These are phyloP conservation scores for Heliconius ismenius DNA, from an alignment of 2,888 invertebrate genomes.

Conservation along the genomic window DNA sequence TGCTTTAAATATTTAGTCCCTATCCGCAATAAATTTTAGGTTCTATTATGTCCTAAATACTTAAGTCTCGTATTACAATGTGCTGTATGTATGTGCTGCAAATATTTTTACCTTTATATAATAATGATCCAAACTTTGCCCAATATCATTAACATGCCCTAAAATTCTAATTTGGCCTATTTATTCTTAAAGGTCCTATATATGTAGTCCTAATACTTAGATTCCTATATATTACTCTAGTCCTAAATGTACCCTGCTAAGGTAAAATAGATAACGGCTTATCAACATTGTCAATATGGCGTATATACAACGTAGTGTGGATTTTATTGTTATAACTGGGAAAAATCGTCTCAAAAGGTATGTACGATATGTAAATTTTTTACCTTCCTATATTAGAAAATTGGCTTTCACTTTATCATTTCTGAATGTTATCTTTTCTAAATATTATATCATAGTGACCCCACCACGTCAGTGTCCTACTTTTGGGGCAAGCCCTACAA, in stretches of 20 bases:
- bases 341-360: slow-evolving; percentile 5
- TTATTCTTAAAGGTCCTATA: neutral
- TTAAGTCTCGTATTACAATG: neutral
- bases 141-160: neutral
- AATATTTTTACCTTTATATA: neutral
- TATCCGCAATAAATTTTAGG: neutral
- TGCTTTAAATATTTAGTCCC: neutral
- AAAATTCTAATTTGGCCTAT: no score
- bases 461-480: slow-evolving; percentile 4
- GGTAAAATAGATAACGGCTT: slow-evolving; percentile 1
- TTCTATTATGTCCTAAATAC: neutral
- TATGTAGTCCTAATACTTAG: neutral
- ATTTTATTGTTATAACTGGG: slow-evolving; percentile 8
- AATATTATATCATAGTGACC: slow-evolving; percentile 15
- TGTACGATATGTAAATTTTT: slow-evolving; percentile 15
- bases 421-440: neutral
- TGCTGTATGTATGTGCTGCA: neutral
- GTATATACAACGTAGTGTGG: slow-evolving; percentile 5
- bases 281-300: neutral
- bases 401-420: slow-evolving; percentile 4
- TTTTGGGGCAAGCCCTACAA: neutral
- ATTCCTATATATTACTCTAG: neutral
- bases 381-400: neutral
- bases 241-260: neutral
- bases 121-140: neutral